These are phyloP conservation scores for Tupaia chinensis DNA, from an alignment of 2,113 vertebrate species.

Conservation along the genomic window DNA sequence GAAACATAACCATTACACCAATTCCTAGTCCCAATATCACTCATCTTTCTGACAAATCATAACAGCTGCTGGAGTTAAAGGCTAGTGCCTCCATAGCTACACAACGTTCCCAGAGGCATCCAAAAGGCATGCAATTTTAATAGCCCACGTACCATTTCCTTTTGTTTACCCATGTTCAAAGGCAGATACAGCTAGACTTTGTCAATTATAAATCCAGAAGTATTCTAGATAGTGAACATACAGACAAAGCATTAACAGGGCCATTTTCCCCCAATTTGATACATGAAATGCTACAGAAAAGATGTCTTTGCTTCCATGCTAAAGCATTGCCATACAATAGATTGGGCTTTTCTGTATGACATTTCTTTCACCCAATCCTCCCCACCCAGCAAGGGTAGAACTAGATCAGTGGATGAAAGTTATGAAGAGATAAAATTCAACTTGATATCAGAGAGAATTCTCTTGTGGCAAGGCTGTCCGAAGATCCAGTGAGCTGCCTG, in stretches of 20 bases:
- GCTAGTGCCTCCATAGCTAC: neutral
- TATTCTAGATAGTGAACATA: neutral
- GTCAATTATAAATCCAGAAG: neutral
- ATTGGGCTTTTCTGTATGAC: neutral
- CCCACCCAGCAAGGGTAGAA: neutral
- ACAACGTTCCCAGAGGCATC: neutral
- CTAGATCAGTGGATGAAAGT: neutral
- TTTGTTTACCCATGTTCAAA: neutral
- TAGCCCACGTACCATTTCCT: neutral
- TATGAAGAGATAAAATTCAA: neutral
- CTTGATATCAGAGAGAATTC: neutral
- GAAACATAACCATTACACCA: too few species aligned
- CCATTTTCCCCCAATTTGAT: neutral
- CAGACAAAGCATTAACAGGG: neutral
- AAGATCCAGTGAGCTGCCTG: neutral
- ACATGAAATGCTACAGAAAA: neutral
- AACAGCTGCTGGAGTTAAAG: neutral
- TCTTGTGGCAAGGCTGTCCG: neutral
- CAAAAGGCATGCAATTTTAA: neutral
- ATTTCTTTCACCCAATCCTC: neutral
- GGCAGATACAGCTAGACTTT: neutral
- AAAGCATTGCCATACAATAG: neutral
- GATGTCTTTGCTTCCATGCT: neutral
- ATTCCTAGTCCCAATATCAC: too few species aligned
- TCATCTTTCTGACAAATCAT: conserved; percentile 43